Conservation (phyloP, 2,113 vertebrate genomes). For the Dermatemys mawii region DNA sequence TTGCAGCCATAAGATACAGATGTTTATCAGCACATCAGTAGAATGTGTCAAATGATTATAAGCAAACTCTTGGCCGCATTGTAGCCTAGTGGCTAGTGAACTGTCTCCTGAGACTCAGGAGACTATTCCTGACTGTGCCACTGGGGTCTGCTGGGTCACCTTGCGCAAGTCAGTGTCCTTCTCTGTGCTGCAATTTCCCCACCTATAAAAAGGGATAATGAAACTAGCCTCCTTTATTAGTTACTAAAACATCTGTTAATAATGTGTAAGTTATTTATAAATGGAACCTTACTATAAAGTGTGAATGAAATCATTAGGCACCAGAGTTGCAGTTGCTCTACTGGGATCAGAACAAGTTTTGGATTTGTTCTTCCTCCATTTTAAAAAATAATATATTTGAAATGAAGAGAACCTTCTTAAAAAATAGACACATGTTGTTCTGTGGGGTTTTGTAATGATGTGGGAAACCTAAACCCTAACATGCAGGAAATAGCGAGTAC, state of each 20-base stretch:
- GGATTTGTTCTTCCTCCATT: neutral
- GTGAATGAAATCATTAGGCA: neutral
- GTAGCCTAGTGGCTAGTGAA: neutral
- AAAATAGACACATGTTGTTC: neutral
- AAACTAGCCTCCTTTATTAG: neutral
- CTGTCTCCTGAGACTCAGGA: neutral
- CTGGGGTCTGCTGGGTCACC: neutral
- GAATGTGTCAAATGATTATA: neutral
- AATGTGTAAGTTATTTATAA: neutral
- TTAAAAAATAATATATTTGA: neutral
- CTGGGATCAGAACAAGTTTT: neutral
- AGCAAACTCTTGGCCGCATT: neutral
- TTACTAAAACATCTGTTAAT: neutral
- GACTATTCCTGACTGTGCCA: neutral
- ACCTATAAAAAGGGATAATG: neutral
- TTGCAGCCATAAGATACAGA: neutral
- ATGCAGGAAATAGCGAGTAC: neutral
- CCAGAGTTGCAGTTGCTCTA: neutral
- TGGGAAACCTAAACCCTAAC: neutral
- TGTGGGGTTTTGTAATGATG: neutral
- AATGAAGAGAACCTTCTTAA: neutral
- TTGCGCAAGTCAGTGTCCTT: neutral
- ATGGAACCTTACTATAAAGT: neutral
- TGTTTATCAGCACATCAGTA: neutral
- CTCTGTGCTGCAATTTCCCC: neutral